Base-by-base conservation (phyloP, 2,113 vertebrate species). In the Tylochromis polylepis region DNA sequence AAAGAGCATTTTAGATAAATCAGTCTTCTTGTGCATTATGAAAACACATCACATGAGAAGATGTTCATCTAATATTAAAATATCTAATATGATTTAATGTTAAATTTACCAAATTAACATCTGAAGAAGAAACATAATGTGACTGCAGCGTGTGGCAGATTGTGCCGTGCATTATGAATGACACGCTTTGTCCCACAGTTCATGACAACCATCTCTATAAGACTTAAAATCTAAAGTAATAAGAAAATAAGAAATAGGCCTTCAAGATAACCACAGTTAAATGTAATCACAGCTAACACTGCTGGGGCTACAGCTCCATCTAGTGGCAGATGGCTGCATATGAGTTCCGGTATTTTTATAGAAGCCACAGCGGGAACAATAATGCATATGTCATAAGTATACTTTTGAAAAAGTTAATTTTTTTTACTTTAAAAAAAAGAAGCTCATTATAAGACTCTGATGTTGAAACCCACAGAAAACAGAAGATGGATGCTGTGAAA, bases 91-190 rank as follows among this genome's bases (percentile, higher is more conserved):
- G 55, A 56, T 56, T 5, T 56, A 56, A 56, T 6, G 6, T 56
- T 56, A 22, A 0, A 0, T 56, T 56, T 6, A 5, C 0, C n/a
- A 0, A 6, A 6, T 56, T 6, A 12, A 56, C 55, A 56, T 12
- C 55, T 22, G 0, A 12, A 12, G 22, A 12, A 22, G 53, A 56
- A 2, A 56, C 53, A 56, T n/a, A n/a, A n/a, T 56, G 10, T 2
- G 53, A 56, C 3, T 2, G 53, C 53, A 22, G 31, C 5, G 31
- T 56, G 55, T 24, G 18, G 49, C 8, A 51, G 49, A 1, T 51
- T 51, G 49, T 51, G 4, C 7, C 16, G 3, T 51, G 49, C 0
- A 8, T 51, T 51, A 51, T 51, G 8, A 51, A 51, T 51, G 16
- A 4, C 3, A 0, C 34, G 9, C 34, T 9, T 51, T 2, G 8